These are phyloP conservation scores for Trachelus stipa DNA, from an alignment of 2,888 invertebrate species.

Conservation along the genomic window DNA sequence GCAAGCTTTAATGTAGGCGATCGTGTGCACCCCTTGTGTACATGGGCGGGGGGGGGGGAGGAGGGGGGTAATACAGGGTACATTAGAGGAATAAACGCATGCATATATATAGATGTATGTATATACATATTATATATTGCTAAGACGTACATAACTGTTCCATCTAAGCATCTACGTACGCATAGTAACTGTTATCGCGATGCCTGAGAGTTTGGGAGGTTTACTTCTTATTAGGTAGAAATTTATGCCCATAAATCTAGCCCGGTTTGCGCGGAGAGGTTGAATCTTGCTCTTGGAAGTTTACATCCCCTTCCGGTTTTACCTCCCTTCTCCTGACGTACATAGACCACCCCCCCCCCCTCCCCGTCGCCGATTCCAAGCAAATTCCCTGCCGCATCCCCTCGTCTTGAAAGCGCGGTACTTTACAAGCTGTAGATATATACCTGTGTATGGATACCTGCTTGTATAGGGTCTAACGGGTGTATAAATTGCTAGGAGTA, in stretches of 20 bases:
- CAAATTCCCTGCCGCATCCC: background rate
- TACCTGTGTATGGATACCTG: constrained; percentile 34
- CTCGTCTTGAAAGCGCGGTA: constrained; percentile 33
- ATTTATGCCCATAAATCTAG: constrained; percentile 57
- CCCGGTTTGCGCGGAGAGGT: constrained; percentile 50
- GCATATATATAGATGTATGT: background rate
- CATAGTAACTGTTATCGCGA: constrained; percentile 6
- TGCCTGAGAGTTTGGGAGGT: constrained; percentile 3
- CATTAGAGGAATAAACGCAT: background rate
- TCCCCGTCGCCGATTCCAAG: background rate
- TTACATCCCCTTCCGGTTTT: constrained; percentile 35
- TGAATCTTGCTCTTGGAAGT: constrained; percentile 50
- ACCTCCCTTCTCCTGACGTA: constrained; percentile 24
- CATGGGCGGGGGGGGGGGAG: background rate
- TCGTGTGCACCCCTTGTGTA: background rate
- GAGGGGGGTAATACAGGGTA: background rate
- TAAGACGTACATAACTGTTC: background rate
- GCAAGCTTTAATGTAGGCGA: background rate
- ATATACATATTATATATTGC: background rate
- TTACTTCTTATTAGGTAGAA: constrained; percentile 45
- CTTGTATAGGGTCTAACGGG: constrained; percentile 48
- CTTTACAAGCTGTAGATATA: constrained; percentile 41
- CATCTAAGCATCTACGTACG: background rate
- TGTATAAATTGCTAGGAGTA: background rate
- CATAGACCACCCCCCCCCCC: background rate